Base-by-base conservation (phyloP, 1,140 invertebrate species). In the Papilio machaon region DNA sequence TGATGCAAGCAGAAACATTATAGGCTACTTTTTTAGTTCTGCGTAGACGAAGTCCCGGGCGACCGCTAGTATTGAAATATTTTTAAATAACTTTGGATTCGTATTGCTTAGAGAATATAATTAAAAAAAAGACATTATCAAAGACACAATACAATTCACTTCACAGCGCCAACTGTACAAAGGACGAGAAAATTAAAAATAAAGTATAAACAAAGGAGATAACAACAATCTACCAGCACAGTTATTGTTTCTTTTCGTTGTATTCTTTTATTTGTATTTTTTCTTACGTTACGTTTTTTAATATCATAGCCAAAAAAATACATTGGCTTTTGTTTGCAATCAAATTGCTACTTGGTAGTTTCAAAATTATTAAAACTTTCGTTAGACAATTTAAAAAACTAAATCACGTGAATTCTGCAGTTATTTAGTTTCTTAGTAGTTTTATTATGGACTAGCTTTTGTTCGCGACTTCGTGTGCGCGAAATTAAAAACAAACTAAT, bases 161-260 rank as follows among this genome's bases (percentile, higher is more conserved):
- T 70, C 64, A 70, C 30, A 70, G 64, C 64, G 19, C 64, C 60
- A 70, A 54, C 52, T 17, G 64, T 15, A 70, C 64, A 70, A 70
- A 70, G 64, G 64, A 70, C 30, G 64, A 35, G 64, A 70, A 70
- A 70, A 70, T 70, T 70, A 70, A 70, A 70, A 70, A 70, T 35
- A 70, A 70, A 64, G 60, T 64, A 35, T 70, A 70, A 70, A 70
- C 64, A 70, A 70, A 70, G 64, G 13, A 70, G 64, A 70, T 70
- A 70, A 30, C n/a, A 30, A 67, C 23, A 70, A 70, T 70, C 30
- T 35, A 70, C 64, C 64, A 70, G 23, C 19, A 35, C 30, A 7
- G 30, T 35, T 70, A 70, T 70, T 64, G 2, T 64, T 64, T 70
- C 64, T 38, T 70, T 35, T 70, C 64, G 11, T 17, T 70, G 64